Conservation (phyloP, 2,113 vertebrate genomes). For the Carlito syrichta region DNA sequence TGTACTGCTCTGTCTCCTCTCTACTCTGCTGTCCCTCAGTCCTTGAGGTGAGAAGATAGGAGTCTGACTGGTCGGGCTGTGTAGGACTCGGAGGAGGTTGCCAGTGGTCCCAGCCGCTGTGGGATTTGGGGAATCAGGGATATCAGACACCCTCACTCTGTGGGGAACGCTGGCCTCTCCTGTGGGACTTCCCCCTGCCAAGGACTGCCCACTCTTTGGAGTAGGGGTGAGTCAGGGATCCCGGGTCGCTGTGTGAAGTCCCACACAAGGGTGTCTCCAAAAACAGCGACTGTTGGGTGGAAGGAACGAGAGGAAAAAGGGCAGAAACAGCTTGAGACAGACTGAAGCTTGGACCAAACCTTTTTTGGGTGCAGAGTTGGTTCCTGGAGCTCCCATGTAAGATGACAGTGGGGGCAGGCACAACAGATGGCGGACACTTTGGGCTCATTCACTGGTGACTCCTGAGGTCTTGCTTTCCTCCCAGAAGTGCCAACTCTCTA, state of each 20-base stretch:
- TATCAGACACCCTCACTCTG: background rate
- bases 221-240: background rate
- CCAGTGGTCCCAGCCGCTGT: too few species aligned
- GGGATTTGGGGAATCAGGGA: background rate
- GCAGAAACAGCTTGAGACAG: background rate
- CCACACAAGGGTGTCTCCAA: background rate
- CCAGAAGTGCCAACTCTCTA: slow-evolving; percentile 50
- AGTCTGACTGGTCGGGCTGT: too few species aligned
- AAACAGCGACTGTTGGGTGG: too few species aligned
- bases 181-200: background rate
- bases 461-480: too few species aligned
- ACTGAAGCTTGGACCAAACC: too few species aligned
- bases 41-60: background rate
- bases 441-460: too few species aligned
- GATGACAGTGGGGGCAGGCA: accelerated
- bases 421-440: too few species aligned
- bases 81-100: background rate
- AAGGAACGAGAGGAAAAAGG: background rate
- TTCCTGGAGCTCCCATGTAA: accelerated
- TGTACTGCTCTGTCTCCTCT: background rate
- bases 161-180: background rate
- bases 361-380: background rate
- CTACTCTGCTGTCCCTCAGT: background rate
- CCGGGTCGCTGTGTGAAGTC: background rate
- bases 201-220: background rate